Base-by-base conservation (phyloP, 2,797 vertebrate genomes). In the Buceros bicornis region DNA sequence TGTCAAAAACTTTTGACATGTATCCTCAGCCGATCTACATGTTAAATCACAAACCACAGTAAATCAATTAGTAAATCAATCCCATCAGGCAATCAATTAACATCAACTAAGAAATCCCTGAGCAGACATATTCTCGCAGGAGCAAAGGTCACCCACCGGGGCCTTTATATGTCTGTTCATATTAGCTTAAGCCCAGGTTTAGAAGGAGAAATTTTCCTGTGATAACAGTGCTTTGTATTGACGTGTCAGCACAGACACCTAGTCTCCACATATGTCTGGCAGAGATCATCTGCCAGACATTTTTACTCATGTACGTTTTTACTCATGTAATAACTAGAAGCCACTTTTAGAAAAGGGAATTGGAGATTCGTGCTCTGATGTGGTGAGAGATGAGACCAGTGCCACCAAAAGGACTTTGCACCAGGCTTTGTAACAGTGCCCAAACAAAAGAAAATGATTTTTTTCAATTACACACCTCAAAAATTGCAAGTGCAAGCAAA, bases 1-100 rank as follows among this genome's bases (percentile, higher is more conserved):
- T 8, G 1, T 10, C 45, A 65, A 77, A 94, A 94, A 94, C 42
- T 91, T 95, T 5, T 48, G 10, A 85, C 79, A n/a, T 58, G 58
- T 50, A 87, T 31, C 73, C 66, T 76, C 78, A 58, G 80, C 82
- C 65, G 58, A 83, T 86, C 77, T 70, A 56, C 37, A 29, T 26
- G 14, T 88, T 95, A 93, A 96, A 89, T 89, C 91, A 70, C 93
- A 94, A 91, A 90, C 85, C 94, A 86, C 77, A 91, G 69, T 79
- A 93, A 95, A 96, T 96, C 92, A 96, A 96, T 95, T 90, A 95
- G 85, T 88, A 94, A 94, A 95, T 95, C 91, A 94, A 97, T 96
- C 91, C 89, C 89, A 95, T 96, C 91, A 95, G 82, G 79, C 87
- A 93, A 95, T 96, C 96, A 95, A 97, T 96, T 95, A 97, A 95